Evolutionary conservation across 1,140 invertebrate genomes (phyloP), one percentile per base, ranked within the genome.

Genomic region (Trachymyrmex cornetzi): DNA sequence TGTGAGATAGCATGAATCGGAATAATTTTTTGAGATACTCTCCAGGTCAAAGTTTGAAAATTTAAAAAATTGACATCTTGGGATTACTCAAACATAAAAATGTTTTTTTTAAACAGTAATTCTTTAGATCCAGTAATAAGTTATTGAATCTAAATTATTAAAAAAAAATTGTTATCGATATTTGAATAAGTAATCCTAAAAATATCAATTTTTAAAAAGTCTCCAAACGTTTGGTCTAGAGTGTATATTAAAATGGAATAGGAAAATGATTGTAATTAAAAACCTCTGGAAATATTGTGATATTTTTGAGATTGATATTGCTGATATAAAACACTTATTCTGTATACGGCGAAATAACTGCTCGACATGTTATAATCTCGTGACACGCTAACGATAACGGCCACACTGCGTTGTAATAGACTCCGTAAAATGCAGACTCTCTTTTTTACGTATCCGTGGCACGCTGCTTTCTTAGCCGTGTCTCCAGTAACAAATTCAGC

Each of bases 401-500:
- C 77, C 77, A 14, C 48, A 24, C 44, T 22, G 19, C 63, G 63
- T 30, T 38, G 22, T 24, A 34, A 69, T 24, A 48, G 44, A 53
- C 44, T n/a, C 27, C 27, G 44, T 67, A 34, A 69, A 69, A 80
- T 69, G 48, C 48, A 71, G 30, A 6, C 38, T 71, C 12, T 19
- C 64, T 71, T 81, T 81, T 81, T 81, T 44, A 44, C 64, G 19
- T 57, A 71, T 81, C 30, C 48, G 48, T 55, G 77, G 77, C 67
- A 82, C 67, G 53, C 34, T 61, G 57, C 80, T 82, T 61, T 53
- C 67, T 61, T 16, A 48, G 24, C 80, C 53, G 66, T 34, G 61
- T 27, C 66, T 67, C 66, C 22, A 57, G 77, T 64, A 55, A 82
- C 67, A 82, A 82, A 82, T 61, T 82, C 80, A 38, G 34, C 80